Conservation (phyloP, 2,113 vertebrate species). For the Corynorhinus townsendii region DNA sequence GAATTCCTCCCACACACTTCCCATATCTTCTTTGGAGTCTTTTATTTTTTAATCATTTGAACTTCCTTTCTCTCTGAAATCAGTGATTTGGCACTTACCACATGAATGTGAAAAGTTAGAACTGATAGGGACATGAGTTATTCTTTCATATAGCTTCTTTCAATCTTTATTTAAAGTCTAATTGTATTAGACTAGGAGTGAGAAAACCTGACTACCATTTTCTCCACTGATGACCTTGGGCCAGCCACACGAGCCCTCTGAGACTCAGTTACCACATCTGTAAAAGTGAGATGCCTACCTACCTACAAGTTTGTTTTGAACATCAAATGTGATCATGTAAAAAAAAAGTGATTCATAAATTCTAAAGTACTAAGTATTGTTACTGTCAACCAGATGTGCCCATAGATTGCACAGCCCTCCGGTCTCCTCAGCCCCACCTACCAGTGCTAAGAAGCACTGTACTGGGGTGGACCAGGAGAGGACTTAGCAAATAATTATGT, state of each 20-base stretch:
- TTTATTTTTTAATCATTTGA: not conserved
- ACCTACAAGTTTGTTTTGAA: not conserved
- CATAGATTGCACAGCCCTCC: not conserved
- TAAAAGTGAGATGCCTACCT: not conserved
- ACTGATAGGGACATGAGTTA: not conserved
- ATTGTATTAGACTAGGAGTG: not conserved
- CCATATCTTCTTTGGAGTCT: not conserved
- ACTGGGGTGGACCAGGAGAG: not conserved
- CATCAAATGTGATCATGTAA: not conserved
- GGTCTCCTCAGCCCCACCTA: fast-evolving
- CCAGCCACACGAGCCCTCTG: not conserved
- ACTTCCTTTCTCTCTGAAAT: not conserved
- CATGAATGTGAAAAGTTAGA: not conserved
- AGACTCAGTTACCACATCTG: not conserved
- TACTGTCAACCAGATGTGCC: not conserved
- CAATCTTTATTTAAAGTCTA: not conserved
- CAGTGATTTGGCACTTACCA: not conserved
- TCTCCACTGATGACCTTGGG: not conserved
- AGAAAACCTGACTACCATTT: not conserved
- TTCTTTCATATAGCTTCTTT: not conserved
- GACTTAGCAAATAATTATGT: not conserved
- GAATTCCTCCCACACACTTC: not conserved
- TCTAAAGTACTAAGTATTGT: not conserved
- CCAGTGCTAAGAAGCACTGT: not conserved
- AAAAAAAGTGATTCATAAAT: not conserved